Evolutionary conservation across 2,113 vertebrate genomes (phyloP), one percentile per base, ranked within the genome.

Genomic region (Pelmatolapia mariae): DNA sequence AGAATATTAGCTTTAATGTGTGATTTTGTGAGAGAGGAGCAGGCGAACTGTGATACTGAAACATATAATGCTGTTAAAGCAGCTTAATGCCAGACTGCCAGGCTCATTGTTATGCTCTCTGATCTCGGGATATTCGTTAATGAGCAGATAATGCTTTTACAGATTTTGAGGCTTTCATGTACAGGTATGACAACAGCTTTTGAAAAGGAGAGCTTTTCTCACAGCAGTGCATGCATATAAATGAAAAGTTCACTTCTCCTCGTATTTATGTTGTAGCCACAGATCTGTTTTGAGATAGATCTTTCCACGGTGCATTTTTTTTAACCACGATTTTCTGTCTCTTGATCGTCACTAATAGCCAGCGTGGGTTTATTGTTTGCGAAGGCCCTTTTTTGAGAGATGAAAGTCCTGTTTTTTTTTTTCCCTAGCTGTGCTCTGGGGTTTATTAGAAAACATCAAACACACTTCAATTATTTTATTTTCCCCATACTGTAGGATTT

Each of bases 381-480:
- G 79, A 87, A 84, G 80, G 57, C 59, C 73, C 82, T 91, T 88
- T 89, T 91, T 89, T 89, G 31, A 66, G 82, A 90, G 92, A 94
- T 94, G 90, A 95, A 94, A 90, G 89, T 92, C 38, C 10, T 85
- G 10, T 3, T 13, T 73, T 76, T 66, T 66, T 24, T 87, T 83
- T 31, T 4, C 16, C 56, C 13, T 45, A 88, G 85, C 85, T 68
- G 36, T 82, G 84, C 91, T 86, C 36, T 80, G 79, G 92, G 89
- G 59, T 92, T 83, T 92, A 89, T 89, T 87, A 63, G 86, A 79
- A 93, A 94, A 94, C 91, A 94, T 95, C 94, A 95, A 94, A 94
- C 84, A 3, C 15, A 53, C 86, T 86, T 93, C 91, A 94, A 83
- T 94, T 91, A 93, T 92, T 90, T 93, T 89, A 91, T 91, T 89